Evolutionary conservation across 2,888 invertebrate genomes (phyloP), one percentile per base, ranked within the genome.

Genomic region (Nomada ferruginata): DNA sequence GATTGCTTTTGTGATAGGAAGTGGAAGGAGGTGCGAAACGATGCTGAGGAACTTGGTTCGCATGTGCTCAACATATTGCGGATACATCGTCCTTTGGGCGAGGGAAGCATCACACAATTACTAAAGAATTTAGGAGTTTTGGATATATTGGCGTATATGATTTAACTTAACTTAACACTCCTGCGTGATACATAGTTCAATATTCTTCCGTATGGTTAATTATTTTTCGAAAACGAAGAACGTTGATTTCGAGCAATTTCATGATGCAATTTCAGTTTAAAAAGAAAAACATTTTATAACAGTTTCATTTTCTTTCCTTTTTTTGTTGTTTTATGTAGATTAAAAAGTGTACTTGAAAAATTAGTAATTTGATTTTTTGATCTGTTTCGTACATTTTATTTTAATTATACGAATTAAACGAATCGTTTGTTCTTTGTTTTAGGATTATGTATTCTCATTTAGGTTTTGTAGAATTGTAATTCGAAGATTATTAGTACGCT

Each of bases 1-100:
- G 52, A 53, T 61, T 68, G 50, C 76, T 71, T 47, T 68, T 68
- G 83, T 60, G 80, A 74, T 76, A 75, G 59, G 29, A 47, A 68
- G 59, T 29, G 69, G 36, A 72, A 73, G 53, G 59, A 68, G 57
- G 57, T 20, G 52, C 74, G 64, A 76, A 57, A 77, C 55, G 26
- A 77, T 60, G 63, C 52, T 42, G 29, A 26, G 36, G 42, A 23
- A 69, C 53, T 71, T 47, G 50, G 26, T 70, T 50, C 53, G 68
- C 64, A n/a, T 71, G 64, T 57, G 50, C 47, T 63, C 66, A 47
- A 18, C 44, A n/a, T 36, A 26, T 47, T 5, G 47, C 36, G n/a
- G n/a, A 55, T 55, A 29, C 9, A 23, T 71, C 61, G 76, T 55
- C 29, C 26, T 52, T 60, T 26, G 10, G 23, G 15, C 2, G 42